phyloP scores from a whole-genome alignment of 2,888 invertebrate species.

The Chaetoderma sp. region DNA sequence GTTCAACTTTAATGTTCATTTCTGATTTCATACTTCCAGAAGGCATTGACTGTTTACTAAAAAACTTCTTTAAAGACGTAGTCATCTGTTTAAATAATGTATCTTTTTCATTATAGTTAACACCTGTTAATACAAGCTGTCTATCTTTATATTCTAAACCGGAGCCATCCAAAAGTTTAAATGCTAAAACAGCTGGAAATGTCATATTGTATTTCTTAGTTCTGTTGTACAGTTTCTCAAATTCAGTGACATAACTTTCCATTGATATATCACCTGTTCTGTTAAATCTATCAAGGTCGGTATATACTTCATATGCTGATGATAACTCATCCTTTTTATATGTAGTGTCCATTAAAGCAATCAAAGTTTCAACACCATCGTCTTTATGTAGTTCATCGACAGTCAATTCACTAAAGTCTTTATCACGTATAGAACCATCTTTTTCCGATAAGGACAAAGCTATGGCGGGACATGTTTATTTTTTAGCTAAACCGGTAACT shows the following conservation, averaged over 20 bases:
- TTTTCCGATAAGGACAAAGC: background rate
- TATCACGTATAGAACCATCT: background rate
- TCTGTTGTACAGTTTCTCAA: conserved; percentile 15
- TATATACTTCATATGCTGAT: conserved; percentile 30
- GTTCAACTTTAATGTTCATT: background rate
- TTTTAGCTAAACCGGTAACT: background rate
- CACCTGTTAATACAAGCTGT: conserved; percentile 9
- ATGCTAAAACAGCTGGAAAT: conserved; percentile 26
- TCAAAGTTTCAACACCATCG: conserved; percentile 20
- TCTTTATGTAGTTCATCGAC: conserved; percentile 13
- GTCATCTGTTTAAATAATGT: background rate
- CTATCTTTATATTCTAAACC: conserved; percentile 5
- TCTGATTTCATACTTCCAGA: background rate
- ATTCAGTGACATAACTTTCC: conserved; percentile 30
- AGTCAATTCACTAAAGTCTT: background rate
- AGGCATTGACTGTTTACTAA: background rate
- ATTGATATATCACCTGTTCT: conserved; percentile 4
- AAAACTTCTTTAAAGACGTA: background rate
- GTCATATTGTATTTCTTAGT: conserved; percentile 28
- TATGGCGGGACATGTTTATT: background rate
- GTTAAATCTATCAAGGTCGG: conserved; percentile 28
- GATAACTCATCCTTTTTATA: conserved; percentile 29
- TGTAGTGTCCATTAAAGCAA: conserved; percentile 25
- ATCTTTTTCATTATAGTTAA: background rate
- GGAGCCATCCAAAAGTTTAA: conserved; percentile 14